Evolutionary conservation across 2,888 invertebrate species (phyloP).

Genomic region (Lingula anatina): DNA sequence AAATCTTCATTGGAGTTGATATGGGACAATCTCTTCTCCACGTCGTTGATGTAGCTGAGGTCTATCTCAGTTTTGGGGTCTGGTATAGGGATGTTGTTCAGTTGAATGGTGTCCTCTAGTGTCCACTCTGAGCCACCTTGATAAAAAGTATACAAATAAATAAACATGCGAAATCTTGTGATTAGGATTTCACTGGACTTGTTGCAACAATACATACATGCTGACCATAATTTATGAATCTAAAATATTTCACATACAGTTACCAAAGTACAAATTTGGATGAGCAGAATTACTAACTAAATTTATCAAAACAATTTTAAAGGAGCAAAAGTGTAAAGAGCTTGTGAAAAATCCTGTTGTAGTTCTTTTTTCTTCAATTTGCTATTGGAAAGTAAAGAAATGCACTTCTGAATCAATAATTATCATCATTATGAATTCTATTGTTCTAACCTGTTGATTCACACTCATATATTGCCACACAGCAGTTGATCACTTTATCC

Average conservation of each 20-base stretch:
- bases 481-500: constrained; percentile 42
- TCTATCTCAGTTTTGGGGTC: constrained; percentile 46
- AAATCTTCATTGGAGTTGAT: not conserved
- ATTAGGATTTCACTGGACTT: not conserved
- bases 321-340: not conserved
- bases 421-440: too few relatives aligned
- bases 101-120: constrained; percentile 88
- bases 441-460: constrained; percentile 70
- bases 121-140: constrained; percentile 80
- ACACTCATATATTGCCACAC: constrained; percentile 95
- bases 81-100: constrained; percentile 80
- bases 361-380: too few relatives aligned
- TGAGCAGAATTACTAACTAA: too few relatives aligned
- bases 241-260: too few relatives aligned
- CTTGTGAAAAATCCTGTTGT: not conserved
- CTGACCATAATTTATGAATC: too few relatives aligned
- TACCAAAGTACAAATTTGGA: too few relatives aligned
- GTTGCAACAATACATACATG: too few relatives aligned
- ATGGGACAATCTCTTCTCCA: constrained; percentile 6
- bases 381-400: too few relatives aligned
- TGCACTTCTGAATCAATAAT: too few relatives aligned
- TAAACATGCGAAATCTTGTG: not conserved
- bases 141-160: constrained; percentile 1
- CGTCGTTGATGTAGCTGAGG: constrained; percentile 22
- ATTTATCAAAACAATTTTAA: not conserved